phyloP scores from a whole-genome alignment of 2,888 invertebrate species.

The Synanthedon myopaeformis region DNA sequence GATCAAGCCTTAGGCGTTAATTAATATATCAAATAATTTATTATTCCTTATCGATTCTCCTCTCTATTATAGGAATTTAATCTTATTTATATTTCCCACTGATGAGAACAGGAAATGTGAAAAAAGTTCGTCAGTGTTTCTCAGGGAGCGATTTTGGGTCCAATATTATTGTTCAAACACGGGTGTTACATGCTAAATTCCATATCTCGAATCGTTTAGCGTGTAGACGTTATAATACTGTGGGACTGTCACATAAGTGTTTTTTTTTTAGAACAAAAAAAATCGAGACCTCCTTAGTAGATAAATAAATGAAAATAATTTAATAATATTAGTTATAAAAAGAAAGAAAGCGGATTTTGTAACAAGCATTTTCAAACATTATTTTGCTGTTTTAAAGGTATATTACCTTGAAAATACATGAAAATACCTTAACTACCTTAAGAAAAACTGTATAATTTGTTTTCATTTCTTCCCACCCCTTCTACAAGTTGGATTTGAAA shows the following conservation, averaged over 20 bases:
- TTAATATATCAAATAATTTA: not conserved
- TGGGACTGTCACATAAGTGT: not conserved
- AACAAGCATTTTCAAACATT: no score
- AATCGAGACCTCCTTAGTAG: constrained; percentile 1
- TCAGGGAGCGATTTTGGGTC: constrained; percentile 15
- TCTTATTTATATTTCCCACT: constrained; percentile 11
- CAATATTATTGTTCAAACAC: constrained; percentile 34
- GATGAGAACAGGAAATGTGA: constrained; percentile 13
- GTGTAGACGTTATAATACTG: constrained; percentile 12
- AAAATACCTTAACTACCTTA: no score
- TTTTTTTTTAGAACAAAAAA: not conserved
- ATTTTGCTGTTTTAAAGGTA: no score
- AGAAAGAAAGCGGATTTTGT: no score
- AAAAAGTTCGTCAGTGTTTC: constrained; percentile 17
- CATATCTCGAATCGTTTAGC: constrained; percentile 49
- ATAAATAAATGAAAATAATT: not conserved
- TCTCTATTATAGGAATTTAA: constrained; percentile 3
- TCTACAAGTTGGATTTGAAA: no score
- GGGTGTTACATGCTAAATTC: constrained; percentile 61
- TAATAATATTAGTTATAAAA: no score
- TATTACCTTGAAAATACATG: no score
- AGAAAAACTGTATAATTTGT: no score
- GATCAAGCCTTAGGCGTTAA: no score
- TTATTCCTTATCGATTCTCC: not conserved
- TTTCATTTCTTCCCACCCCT: no score